Percentiles rank a stretch among this genome's conserved stretches.
phyloP scores from a whole-genome alignment of 2,113 vertebrate species.

The Hymenochirus boettgeri region DNA sequence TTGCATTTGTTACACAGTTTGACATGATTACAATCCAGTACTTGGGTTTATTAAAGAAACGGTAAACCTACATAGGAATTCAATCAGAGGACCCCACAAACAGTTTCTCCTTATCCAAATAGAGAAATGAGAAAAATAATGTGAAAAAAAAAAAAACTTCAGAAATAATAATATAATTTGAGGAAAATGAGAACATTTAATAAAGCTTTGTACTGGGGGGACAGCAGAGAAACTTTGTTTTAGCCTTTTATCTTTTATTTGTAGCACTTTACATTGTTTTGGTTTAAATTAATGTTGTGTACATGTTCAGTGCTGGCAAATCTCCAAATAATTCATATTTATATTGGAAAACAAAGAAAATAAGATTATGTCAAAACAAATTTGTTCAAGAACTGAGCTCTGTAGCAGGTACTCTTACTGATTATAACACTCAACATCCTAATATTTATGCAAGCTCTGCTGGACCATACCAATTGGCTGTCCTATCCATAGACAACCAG shows the following conservation, averaged over 20 bases:
- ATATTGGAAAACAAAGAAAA: constrained; percentile 47
- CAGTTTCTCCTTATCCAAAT: not conserved
- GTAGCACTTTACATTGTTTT: constrained; percentile 10
- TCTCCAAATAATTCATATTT: constrained; percentile 48
- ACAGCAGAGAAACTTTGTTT: constrained; percentile 20
- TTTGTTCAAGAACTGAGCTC: constrained; percentile 47
- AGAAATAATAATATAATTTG: constrained; percentile 15
- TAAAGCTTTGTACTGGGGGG: constrained; percentile 11
- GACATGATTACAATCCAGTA: constrained; percentile 7
- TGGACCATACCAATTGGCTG: not conserved
- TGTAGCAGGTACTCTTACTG: constrained; percentile 46
- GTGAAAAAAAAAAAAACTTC: not conserved
- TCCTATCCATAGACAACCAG: no score
- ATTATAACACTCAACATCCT: constrained; percentile 42
- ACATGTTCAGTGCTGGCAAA: constrained; percentile 38
- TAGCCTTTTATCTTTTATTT: constrained; percentile 33
- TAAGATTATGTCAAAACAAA: constrained; percentile 51
- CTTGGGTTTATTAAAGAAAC: constrained; percentile 21
- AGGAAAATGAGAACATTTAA: constrained; percentile 18
- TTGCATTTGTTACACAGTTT: constrained; percentile 22
- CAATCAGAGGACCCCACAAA: constrained; percentile 21
- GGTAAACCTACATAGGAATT: constrained; percentile 4
- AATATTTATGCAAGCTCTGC: no score
- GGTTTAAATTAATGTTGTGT: constrained; percentile 36
- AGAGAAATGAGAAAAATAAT: not conserved